Conservation (phyloP, 2,113 vertebrate species). For the Cyprinodon variegatus region DNA sequence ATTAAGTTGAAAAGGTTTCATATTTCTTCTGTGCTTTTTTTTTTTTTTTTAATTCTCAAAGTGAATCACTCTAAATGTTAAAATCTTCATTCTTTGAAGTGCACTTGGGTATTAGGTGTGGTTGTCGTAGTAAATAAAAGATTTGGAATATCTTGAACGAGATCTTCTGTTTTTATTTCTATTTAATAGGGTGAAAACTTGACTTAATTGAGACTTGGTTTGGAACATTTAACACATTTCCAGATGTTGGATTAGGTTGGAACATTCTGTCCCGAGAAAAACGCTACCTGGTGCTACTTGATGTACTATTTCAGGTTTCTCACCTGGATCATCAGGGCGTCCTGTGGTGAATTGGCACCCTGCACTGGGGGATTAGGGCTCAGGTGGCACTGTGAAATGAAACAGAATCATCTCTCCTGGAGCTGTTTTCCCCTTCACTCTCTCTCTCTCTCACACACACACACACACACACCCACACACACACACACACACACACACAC, state of each 20-base stretch:
- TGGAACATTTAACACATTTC: neutral
- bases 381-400: conserved; percentile 74
- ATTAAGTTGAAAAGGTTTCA: conserved; percentile 53
- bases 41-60: conserved; percentile 65
- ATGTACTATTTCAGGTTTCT: conserved; percentile 25
- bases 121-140: conserved; percentile 80
- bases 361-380: conserved; percentile 58
- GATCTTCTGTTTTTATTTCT: conserved; percentile 9
- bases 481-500: neutral
- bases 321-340: conserved; percentile 24
- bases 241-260: neutral
- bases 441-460: too few species aligned
- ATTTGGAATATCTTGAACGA: conserved; percentile 50
- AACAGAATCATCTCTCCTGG: conserved; percentile 54
- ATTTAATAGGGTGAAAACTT: neutral
- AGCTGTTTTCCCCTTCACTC: conserved; percentile 18
- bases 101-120: conserved; percentile 76
- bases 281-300: conserved; percentile 7
- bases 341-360: conserved; percentile 46
- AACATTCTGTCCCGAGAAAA: conserved; percentile 3
- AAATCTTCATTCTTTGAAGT: conserved; percentile 68
- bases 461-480: too few species aligned
- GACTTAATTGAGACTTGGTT: neutral
- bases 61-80: conserved; percentile 77
- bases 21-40: conserved; percentile 60